A percentile compares a stretch with the other conserved stretches of the same genome.
Evolutionary conservation across 2,113 vertebrate species (phyloP).

Genomic region (Urocynchramus pylzowi): DNA sequence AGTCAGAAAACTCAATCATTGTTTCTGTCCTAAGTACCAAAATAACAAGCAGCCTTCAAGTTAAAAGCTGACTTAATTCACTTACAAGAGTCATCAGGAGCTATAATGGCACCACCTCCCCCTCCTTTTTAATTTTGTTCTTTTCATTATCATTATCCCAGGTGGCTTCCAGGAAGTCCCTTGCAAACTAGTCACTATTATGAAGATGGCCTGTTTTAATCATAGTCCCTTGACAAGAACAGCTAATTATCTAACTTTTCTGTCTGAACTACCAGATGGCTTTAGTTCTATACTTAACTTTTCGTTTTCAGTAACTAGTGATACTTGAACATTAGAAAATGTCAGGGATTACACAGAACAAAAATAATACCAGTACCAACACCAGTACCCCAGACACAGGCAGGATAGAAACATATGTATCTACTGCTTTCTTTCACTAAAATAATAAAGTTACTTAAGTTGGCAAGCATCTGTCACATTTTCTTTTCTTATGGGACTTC

Average conservation of each 20-base stretch:
- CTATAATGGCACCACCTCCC: background rate
- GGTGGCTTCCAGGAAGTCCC: slow-evolving; percentile 42
- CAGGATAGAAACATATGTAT: background rate
- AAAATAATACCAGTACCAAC: background rate
- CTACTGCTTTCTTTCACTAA: background rate
- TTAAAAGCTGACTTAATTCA: slow-evolving; percentile 9
- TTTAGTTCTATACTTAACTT: slow-evolving; percentile 26
- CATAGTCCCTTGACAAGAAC: slow-evolving; percentile 50
- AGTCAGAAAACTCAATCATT: background rate
- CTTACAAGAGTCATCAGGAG: background rate
- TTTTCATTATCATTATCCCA: slow-evolving; percentile 55
- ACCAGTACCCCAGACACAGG: background rate
- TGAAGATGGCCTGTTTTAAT: slow-evolving; percentile 60
- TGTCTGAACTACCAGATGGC: slow-evolving; percentile 42
- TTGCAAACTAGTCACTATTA: slow-evolving; percentile 33
- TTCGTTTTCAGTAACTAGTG: background rate
- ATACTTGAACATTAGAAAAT: background rate
- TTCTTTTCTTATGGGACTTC: background rate
- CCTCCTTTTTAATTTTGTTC: slow-evolving; percentile 40
- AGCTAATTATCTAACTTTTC: slow-evolving; percentile 59
- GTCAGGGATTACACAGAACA: background rate
- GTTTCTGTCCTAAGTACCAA: background rate
- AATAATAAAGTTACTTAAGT: background rate
- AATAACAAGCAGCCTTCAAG: background rate
- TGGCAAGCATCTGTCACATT: background rate